Conservation (phyloP, 2,113 vertebrate genomes). For the Puma concolor region DNA sequence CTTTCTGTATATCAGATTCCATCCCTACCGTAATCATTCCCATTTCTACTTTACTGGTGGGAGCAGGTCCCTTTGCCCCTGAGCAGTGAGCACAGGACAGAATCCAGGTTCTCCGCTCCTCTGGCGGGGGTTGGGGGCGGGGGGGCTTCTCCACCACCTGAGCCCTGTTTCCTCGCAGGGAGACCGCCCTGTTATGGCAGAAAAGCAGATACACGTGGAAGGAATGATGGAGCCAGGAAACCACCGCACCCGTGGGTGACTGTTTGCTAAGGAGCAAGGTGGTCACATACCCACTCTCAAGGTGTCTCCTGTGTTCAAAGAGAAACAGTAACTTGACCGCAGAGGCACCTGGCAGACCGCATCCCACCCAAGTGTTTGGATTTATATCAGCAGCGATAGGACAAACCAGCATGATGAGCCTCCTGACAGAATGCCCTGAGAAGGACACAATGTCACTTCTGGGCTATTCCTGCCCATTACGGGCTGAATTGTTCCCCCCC, state of each 20-base stretch:
- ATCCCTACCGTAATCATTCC: not conserved
- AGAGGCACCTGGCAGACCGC: not conserved
- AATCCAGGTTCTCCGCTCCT: not conserved
- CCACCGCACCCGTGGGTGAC: not conserved
- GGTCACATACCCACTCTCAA: not conserved
- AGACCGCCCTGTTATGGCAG: too few relatives aligned
- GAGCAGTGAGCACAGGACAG: not conserved
- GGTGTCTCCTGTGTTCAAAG: not conserved
- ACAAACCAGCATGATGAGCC: accelerated
- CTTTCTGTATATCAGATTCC: not conserved
- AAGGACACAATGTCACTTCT: not conserved
- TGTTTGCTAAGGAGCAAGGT: not conserved
- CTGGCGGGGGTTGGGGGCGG: not conserved
- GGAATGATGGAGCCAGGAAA: not conserved
- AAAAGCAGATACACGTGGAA: not conserved
- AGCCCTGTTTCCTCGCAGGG: accelerated
- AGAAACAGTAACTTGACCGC: not conserved
- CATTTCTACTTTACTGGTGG: not conserved
- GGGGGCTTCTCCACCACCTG: too few relatives aligned
- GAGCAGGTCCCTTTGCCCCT: too few relatives aligned
- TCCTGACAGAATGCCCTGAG: not conserved
- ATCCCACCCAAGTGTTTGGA: too few relatives aligned
- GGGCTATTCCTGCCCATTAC: not conserved
- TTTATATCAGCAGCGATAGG: not conserved
- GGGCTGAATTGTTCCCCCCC: not conserved